phyloP scores from a whole-genome alignment of 2,888 invertebrate species.

The Cephus spinipes region DNA sequence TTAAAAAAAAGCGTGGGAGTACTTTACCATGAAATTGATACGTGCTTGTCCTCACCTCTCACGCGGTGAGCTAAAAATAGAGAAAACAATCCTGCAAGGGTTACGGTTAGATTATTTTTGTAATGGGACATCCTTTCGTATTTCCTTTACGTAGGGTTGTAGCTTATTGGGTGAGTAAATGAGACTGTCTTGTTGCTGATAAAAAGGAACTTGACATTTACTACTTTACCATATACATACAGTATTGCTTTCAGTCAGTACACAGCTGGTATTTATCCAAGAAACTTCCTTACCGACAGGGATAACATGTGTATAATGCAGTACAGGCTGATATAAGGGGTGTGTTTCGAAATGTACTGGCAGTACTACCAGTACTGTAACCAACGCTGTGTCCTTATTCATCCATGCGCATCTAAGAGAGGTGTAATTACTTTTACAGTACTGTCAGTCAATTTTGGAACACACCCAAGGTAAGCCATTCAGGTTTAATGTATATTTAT shows the following conservation, averaged over 20 bases:
- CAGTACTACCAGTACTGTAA: no score
- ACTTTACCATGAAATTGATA: background rate
- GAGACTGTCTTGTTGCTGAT: background rate
- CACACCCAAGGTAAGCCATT: background rate
- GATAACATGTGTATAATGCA: background rate
- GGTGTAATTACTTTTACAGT: no score
- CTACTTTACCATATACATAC: background rate
- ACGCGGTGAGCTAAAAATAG: background rate
- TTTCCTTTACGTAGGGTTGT: background rate
- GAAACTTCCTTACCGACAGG: background rate
- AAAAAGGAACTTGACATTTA: background rate
- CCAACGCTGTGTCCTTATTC: no score
- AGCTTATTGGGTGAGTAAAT: background rate
- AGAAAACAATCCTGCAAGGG: background rate
- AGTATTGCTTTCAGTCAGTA: background rate
- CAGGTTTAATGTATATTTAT: background rate
- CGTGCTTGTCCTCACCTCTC: background rate
- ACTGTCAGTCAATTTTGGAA: no score
- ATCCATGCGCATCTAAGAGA: no score
- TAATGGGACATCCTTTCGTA: background rate
- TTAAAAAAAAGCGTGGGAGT: background rate
- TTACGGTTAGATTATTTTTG: background rate
- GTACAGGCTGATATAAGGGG: background rate
- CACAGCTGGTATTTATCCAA: background rate
- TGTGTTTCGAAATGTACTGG: no score